These are phyloP conservation scores for Megalops cyprinoides DNA, from an alignment of 2,797 vertebrate species.

Conservation along the genomic window DNA sequence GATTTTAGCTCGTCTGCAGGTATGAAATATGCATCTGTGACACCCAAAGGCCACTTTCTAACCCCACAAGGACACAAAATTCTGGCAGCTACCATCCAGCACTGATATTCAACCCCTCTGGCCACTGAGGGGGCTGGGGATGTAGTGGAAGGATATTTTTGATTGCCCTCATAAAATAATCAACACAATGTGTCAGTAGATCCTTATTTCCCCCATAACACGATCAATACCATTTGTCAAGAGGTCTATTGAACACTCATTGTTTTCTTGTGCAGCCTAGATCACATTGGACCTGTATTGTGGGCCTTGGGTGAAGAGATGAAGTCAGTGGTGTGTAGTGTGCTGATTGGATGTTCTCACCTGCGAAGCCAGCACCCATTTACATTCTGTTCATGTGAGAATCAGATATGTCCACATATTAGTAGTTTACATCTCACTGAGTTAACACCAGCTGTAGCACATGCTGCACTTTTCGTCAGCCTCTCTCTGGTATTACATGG, in stretches of 20 bases:
- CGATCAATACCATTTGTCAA: constrained; percentile 11
- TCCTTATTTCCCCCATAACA: neutral
- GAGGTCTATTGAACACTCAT: neutral
- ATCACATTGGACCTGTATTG: neutral
- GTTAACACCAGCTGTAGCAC: too few species aligned
- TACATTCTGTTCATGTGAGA: neutral
- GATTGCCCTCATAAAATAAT: neutral
- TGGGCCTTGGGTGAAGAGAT: neutral
- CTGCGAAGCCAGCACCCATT: neutral
- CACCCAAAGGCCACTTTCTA: too few species aligned
- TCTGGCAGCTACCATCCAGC: too few species aligned
- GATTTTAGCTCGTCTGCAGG: neutral
- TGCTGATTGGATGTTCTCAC: neutral
- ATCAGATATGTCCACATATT: too few species aligned
- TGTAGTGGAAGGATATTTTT: neutral
- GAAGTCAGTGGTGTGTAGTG: neutral
- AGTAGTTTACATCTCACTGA: too few species aligned
- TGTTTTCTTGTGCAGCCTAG: neutral
- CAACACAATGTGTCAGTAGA: constrained; percentile 13
- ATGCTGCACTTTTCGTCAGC: neutral
- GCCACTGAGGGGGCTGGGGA: too few species aligned
- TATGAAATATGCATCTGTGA: neutral
- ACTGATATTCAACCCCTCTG: too few species aligned
- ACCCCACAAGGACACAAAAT: too few species aligned
- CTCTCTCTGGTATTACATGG: neutral